Conservation (phyloP, 2,113 vertebrate genomes). For the Paramisgurnus dabryanus region DNA sequence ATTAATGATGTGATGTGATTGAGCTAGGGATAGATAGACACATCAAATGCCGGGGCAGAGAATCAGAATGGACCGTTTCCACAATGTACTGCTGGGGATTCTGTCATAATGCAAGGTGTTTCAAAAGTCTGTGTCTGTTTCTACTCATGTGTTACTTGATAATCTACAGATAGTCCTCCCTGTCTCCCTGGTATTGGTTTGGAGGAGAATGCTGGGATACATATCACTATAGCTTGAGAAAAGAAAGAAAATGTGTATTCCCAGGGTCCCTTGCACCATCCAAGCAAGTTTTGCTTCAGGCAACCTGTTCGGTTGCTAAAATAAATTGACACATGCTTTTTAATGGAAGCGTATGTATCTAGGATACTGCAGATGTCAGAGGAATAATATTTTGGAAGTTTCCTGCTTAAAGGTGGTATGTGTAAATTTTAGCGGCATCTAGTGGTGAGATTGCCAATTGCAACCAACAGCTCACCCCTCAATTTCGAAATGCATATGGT, state of each 20-base stretch:
- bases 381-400: too few relatives aligned
- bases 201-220: background rate
- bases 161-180: slow-evolving; percentile 15
- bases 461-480: too few relatives aligned
- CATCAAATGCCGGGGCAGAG: background rate
- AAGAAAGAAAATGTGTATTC: background rate
- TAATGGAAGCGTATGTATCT: too few relatives aligned
- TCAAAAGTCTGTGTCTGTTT: background rate
- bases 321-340: background rate
- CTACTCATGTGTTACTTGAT: slow-evolving; percentile 32
- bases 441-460: too few relatives aligned
- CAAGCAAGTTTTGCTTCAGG: background rate
- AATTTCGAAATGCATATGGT: too few relatives aligned
- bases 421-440: too few relatives aligned
- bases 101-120: background rate
- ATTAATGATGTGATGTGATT: background rate
- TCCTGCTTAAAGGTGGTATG: too few relatives aligned
- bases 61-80: background rate
- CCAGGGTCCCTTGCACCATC: background rate
- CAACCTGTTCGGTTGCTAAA: background rate
- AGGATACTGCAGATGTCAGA: too few relatives aligned
- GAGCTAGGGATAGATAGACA: background rate
- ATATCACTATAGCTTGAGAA: background rate
- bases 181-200: background rate
- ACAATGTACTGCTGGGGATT: background rate